Percentiles rank a stretch among this genome's conserved stretches.
These are phyloP conservation scores for Phyllotis vaccarum DNA, from an alignment of 2,797 vertebrate species.

Conservation along the genomic window DNA sequence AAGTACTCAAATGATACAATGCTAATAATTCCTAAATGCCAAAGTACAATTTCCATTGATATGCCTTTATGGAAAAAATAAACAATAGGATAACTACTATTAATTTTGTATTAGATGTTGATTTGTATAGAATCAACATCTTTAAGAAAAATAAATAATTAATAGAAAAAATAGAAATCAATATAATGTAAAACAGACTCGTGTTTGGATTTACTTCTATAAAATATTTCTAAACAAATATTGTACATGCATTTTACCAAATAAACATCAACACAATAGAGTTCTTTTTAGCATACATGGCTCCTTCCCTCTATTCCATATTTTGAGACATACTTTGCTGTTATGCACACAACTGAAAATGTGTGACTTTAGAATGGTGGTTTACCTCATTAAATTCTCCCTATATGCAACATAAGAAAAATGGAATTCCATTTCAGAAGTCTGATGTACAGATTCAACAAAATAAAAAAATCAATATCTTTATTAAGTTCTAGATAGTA, in stretches of 20 bases:
- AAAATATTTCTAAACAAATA: not conserved
- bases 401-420: not conserved
- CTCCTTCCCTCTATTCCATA: not conserved
- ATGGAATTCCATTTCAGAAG: not conserved
- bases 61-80: not conserved
- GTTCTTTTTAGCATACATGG: not conserved
- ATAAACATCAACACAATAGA: not conserved
- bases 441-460: not conserved
- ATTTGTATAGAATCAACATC: too few relatives aligned
- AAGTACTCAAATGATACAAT: not conserved
- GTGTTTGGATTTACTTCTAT: not conserved
- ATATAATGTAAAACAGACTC: not conserved
- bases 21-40: not conserved
- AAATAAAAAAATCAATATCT: slow-evolving; percentile 10
- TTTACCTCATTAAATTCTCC: not conserved
- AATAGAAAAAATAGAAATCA: not conserved
- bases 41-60: not conserved
- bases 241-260: not conserved
- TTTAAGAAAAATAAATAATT: too few relatives aligned
- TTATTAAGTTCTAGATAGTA: not conserved
- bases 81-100: not conserved
- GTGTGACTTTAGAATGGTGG: not conserved
- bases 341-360: not conserved
- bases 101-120: too few relatives aligned
- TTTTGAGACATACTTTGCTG: not conserved